phyloP scores from a whole-genome alignment of 1,140 invertebrate genomes.

The Trichogramma pretiosum region DNA sequence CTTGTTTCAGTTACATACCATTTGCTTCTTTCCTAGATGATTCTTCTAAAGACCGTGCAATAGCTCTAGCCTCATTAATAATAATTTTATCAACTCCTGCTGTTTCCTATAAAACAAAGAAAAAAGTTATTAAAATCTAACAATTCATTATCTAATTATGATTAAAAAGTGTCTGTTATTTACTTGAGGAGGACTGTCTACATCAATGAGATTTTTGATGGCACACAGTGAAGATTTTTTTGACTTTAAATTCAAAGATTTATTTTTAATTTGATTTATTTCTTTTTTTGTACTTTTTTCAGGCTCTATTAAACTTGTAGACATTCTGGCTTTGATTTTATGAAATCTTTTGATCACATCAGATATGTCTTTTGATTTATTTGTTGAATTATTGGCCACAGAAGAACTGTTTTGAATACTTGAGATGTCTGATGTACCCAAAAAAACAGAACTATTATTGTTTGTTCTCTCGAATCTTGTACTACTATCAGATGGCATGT shows the following conservation, averaged over 20 bases:
- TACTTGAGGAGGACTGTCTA: conserved; percentile 23
- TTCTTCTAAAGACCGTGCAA: conserved; percentile 32
- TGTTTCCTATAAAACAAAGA: conserved; percentile 19
- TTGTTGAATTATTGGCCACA: conserved; percentile 1
- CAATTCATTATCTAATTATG: too few species aligned
- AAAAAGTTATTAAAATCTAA: conserved; percentile 2
- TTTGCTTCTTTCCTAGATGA: conserved; percentile 19
- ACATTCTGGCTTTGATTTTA: conserved; percentile 20
- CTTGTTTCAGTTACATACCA: conserved; percentile 19
- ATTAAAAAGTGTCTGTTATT: too few species aligned
- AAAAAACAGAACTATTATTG: conserved; percentile 15
- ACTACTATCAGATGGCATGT: conserved; percentile 20
- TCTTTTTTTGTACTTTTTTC: not conserved
- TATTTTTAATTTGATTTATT: conserved; percentile 4
- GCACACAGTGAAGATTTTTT: too few species aligned
- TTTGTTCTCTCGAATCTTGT: conserved; percentile 16
- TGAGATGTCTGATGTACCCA: conserved; percentile 19
- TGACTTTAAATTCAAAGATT: too few species aligned
- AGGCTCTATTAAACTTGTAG: conserved; percentile 8
- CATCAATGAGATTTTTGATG: conserved; percentile 28
- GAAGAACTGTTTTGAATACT: conserved; percentile 2
- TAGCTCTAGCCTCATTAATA: conserved; percentile 25
- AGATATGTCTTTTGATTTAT: conserved; percentile 13
- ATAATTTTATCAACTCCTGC: conserved; percentile 23
- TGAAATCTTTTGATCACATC: conserved; percentile 24